Base-by-base conservation (phyloP, 2,888 invertebrate species). In the Oxyteleia sp. region DNA sequence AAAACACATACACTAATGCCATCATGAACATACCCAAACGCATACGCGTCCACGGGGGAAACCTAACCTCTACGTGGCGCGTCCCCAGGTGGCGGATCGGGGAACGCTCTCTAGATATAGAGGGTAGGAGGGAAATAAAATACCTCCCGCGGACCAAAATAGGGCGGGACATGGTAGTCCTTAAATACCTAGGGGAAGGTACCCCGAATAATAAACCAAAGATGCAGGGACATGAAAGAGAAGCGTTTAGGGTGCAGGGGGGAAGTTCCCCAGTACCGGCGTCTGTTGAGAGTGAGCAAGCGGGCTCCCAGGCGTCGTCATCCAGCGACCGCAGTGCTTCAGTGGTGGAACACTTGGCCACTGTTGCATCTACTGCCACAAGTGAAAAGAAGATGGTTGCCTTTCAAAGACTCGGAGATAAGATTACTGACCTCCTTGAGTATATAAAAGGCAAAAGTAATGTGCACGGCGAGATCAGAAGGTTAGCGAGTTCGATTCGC, bases 301-400 rank as follows among this genome's bases (percentile, higher is more conserved):
- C 64, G 47, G 29, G 64, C 23, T 32, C 64, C 64, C 2, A 1
- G 64, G 11, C 64, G 64, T 64, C 64, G 64, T 15, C 13, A 64
- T 47, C 47, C 64, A 18, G 13, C 64, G 47, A 64, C 64, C 64
- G 47, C 64, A 64, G 64, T 64, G 64, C 45, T 47, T 20, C 47
- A 23, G 47, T 32, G 64, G 47, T 64, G 64, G 47, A 2, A 4
- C 1, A 45, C 45, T 64, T 45, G 45, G 47, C 64, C 64, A 32
- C 47, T 5, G 29, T 47, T 13, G 23, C 61, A 61, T 61, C 1
- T 10, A 41, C 4, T 8, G 41, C 29, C 1, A 55, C 55, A 29
- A 29, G 55, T 2, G 15, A 55, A 0, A 55, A 13, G 35, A 55
- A 8, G 13, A 2, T 29, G 13, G 13, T 4, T 7, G 20, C 47